Conservation (phyloP, 2,113 vertebrate genomes). For the Vicugna pacos region DNA sequence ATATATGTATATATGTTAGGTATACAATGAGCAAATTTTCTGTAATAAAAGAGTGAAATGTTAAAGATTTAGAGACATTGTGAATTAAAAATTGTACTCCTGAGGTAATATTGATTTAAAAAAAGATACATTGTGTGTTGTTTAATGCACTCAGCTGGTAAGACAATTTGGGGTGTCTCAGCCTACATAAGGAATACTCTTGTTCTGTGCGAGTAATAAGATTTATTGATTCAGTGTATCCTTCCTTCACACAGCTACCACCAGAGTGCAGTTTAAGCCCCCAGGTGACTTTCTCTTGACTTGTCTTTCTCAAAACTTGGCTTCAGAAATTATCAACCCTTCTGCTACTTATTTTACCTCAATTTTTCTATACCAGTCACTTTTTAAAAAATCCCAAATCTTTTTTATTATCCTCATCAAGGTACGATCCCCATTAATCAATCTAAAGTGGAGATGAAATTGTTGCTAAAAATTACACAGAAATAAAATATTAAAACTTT, state of each 20-base stretch:
- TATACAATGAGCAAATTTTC: neutral
- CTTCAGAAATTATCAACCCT: neutral
- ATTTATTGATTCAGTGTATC: neutral
- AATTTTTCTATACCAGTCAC: neutral
- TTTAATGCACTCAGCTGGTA: neutral
- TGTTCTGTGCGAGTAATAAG: neutral
- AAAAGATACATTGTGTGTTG: neutral
- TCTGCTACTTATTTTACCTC: neutral
- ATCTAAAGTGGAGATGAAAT: neutral
- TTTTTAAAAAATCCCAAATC: neutral
- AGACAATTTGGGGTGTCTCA: neutral
- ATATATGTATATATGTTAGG: neutral
- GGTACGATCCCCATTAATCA: neutral
- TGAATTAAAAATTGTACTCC: neutral
- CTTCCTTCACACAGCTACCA: neutral
- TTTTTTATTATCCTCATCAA: neutral
- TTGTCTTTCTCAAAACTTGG: neutral
- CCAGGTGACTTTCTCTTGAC: neutral
- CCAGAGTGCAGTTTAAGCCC: neutral
- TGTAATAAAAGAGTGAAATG: neutral
- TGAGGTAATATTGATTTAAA: neutral
- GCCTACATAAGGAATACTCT: neutral
- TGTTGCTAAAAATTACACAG: neutral
- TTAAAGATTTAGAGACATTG: neutral
- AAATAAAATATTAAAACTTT: slow-evolving; percentile 34